Percentiles rank a stretch among this genome's conserved stretches.
Conservation (phyloP, 2,888 invertebrate species). For the Drosophila kanekoi region DNA sequence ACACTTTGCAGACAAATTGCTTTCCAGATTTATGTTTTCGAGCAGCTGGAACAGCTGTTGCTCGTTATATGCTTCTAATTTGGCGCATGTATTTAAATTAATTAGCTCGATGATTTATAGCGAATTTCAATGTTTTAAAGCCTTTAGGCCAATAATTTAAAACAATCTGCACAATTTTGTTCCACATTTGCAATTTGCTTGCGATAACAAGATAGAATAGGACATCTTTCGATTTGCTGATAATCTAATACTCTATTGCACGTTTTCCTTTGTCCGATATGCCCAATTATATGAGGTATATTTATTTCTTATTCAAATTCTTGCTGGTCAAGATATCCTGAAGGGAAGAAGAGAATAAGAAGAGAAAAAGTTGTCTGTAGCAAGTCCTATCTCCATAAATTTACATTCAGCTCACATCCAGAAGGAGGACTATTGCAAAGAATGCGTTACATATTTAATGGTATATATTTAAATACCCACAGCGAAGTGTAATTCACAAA, state of each 20-base stretch:
- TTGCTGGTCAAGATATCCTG: too few relatives aligned
- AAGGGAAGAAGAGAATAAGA: too few relatives aligned
- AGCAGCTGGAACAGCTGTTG: conserved; percentile 31
- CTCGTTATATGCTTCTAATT: conserved; percentile 14
- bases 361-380: too few relatives aligned
- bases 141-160: conserved; percentile 2
- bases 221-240: neutral
- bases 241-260: neutral
- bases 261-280: too few relatives aligned
- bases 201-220: neutral
- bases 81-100: conserved; percentile 38
- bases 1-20: conserved; percentile 54
- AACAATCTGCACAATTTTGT: neutral
- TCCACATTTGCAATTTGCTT: conserved; percentile 2
- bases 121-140: neutral
- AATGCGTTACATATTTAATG: neutral
- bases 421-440: neutral
- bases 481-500: conserved; percentile 9
- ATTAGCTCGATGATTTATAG: conserved; percentile 36
- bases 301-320: too few relatives aligned
- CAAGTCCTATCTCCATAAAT: too few relatives aligned
- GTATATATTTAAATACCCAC: neutral
- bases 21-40: conserved; percentile 19
- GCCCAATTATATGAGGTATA: too few relatives aligned
- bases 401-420: too few relatives aligned